These are phyloP conservation scores for Anguilla pacifica DNA, from an alignment of 2,797 vertebrate genomes.

Conservation along the genomic window DNA sequence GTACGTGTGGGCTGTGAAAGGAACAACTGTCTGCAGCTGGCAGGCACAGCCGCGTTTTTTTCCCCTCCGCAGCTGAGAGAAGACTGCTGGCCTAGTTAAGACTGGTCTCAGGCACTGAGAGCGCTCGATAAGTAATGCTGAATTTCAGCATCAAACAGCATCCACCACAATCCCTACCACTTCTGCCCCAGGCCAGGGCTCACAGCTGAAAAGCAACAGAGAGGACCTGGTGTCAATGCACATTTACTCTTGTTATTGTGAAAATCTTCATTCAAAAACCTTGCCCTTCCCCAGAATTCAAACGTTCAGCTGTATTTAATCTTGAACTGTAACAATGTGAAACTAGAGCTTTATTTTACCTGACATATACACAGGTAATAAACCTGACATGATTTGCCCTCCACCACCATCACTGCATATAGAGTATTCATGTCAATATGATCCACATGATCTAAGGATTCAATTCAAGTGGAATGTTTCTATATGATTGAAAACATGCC, in stretches of 20 bases:
- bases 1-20: background rate
- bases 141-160: background rate
- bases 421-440: background rate
- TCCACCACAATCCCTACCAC: background rate
- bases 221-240: background rate
- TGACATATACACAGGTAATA: background rate
- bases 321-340: background rate
- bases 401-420: background rate
- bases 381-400: background rate
- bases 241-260: background rate
- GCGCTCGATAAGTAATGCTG: background rate
- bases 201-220: slow-evolving; percentile 9
- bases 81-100: slow-evolving; percentile 25
- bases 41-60: background rate
- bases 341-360: background rate
- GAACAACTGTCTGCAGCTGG: slow-evolving; percentile 14
- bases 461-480: background rate
- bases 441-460: background rate
- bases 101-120: slow-evolving; percentile 16
- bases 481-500: background rate
- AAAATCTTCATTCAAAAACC: background rate
- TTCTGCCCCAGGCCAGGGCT: background rate
- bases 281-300: background rate
- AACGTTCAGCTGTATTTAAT: background rate
- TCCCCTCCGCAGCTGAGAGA: slow-evolving; percentile 1